Percentiles rank a stretch among this genome's conserved stretches.
Evolutionary conservation across 2,888 invertebrate genomes (phyloP).

Genomic region (Eupithecia exiguata): DNA sequence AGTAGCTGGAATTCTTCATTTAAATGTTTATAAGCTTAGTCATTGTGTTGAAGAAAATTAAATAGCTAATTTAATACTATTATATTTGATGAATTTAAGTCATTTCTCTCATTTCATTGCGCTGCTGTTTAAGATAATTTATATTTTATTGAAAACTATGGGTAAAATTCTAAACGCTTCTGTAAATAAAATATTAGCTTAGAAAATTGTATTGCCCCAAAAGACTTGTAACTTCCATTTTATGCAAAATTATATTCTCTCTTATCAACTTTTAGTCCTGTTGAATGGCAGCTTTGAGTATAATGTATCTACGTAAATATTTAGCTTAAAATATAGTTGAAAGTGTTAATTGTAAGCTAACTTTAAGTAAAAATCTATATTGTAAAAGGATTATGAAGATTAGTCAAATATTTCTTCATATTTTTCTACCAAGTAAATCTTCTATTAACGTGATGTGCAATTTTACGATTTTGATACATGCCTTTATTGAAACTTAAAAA

Average conservation of each 20-base stretch:
- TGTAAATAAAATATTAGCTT: constrained; percentile 32
- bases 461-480: constrained; percentile 40
- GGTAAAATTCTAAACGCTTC: constrained; percentile 1
- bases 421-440: constrained; percentile 71
- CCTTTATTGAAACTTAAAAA: constrained; percentile 5
- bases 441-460: constrained; percentile 64
- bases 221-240: constrained; percentile 27
- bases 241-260: constrained; percentile 14
- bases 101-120: not conserved
- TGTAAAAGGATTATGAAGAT: constrained; percentile 53
- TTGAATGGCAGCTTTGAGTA: constrained; percentile 49
- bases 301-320: constrained; percentile 41
- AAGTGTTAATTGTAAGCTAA: constrained; percentile 49
- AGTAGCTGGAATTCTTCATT: constrained; percentile 20
- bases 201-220: constrained; percentile 23
- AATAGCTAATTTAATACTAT: not conserved
- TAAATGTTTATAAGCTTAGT: not conserved
- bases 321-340: constrained; percentile 51
- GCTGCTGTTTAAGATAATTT: not conserved
- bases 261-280: constrained; percentile 20
- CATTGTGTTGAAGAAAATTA: not conserved
- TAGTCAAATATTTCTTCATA: constrained; percentile 74
- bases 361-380: constrained; percentile 56
- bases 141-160: not conserved
- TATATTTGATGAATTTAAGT: not conserved